Evolutionary conservation across 2,888 invertebrate genomes (phyloP), one percentile per base, ranked within the genome.

Genomic region (Brenthis ino): DNA sequence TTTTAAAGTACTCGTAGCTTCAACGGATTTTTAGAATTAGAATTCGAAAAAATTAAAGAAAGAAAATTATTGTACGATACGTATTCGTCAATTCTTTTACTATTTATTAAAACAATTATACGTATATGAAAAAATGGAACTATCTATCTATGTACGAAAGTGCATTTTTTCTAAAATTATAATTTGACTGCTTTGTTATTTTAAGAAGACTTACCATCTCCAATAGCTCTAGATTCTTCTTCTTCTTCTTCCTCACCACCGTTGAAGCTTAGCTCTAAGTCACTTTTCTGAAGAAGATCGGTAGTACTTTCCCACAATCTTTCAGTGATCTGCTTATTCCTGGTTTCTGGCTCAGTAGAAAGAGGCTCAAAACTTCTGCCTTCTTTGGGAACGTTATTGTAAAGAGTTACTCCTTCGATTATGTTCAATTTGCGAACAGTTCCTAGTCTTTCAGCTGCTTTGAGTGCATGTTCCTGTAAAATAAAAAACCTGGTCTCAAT

Each of bases 401-500:
- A 73, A 37, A 92, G 77, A 1, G 89, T 86, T 5, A 93, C 71
- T 14, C 91, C 90, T 56, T 92, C 89, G 6, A 84, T 73, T 58
- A 93, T 79, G 50, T 84, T 85, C 55, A 92, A 76, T 60, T 88
- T 84, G 33, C 90, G 85, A 5, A 87, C 81, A 3, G 86, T 77
- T 33, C 86, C 79, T 0, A 92, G 78, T 69, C 87, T 83, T 57
- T 90, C 88, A 14, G 89, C 82, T 1, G 86, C 88, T 78, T 86
- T 89, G 0, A 91, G 78, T 0, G 89, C 91, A 68, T 91, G 87
- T 77, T 93, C 93, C 93, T 93, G 82, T 28, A 75, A 73, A 74
- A 76, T 11, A 43, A 43, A 43, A 43, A 43, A 11, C 11, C 8
- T 43, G 37, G 37, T 43, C 37, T 43, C 11, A 43, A 43, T 43